Evolutionary conservation across 2,888 invertebrate genomes (phyloP).

Genomic region (Oxytorus armatus): DNA sequence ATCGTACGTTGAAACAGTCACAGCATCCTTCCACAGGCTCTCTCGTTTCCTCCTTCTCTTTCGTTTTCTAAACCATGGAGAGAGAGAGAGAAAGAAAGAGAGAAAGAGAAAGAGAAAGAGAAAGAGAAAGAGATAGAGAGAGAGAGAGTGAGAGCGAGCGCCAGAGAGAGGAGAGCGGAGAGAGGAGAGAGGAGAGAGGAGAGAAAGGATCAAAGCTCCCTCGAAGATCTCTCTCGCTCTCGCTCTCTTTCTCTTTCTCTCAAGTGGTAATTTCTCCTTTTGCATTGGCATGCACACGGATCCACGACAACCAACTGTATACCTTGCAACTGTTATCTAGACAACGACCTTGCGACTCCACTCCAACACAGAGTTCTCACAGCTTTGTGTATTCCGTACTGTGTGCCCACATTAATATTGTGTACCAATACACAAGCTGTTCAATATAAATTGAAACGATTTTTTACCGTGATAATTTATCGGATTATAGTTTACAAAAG

Average conservation of each 20-base stretch:
- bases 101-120: background rate
- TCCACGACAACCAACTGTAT: slow-evolving; percentile 74
- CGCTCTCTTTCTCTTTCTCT: slow-evolving; percentile 37
- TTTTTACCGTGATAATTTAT: too few relatives aligned
- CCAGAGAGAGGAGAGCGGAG: background rate
- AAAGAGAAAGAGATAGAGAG: background rate
- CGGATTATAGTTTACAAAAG: too few relatives aligned
- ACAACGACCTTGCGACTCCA: slow-evolving; percentile 79
- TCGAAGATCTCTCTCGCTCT: background rate
- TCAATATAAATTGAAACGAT: too few relatives aligned
- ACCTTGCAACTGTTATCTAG: slow-evolving; percentile 81
- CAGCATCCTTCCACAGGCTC: slow-evolving; percentile 38
- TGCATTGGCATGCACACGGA: slow-evolving; percentile 72
- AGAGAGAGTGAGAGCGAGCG: too few relatives aligned
- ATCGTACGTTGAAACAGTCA: slow-evolving; percentile 25
- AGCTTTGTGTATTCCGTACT: slow-evolving; percentile 27
- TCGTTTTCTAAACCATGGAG: slow-evolving; percentile 33
- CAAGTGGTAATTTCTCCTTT: slow-evolving; percentile 14
- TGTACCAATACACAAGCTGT: too few relatives aligned
- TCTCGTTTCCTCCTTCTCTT: slow-evolving; percentile 46
- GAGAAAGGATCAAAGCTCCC: slow-evolving; percentile 1
- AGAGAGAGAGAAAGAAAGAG: background rate
- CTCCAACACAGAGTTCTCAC: slow-evolving; percentile 56
- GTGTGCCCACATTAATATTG: background rate
- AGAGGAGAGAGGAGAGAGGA: background rate